Conservation (phyloP, 1,140 invertebrate genomes). For the Ostrea edulis region DNA sequence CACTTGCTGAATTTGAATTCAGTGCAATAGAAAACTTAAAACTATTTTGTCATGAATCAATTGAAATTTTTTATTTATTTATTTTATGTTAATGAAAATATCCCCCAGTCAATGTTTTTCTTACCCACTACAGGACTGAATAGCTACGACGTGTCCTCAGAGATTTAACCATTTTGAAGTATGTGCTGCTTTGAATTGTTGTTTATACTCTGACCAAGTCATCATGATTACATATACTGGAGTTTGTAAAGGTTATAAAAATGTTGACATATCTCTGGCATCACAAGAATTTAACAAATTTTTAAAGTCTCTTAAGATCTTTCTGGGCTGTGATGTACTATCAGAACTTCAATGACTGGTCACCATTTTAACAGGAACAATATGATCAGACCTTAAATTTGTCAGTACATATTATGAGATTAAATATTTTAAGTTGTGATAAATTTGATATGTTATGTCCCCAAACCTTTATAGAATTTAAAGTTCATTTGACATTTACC, state of each 20-base stretch:
- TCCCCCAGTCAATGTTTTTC: not conserved
- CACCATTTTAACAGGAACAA: too few relatives aligned
- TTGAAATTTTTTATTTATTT: not conserved
- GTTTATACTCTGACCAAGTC: not conserved
- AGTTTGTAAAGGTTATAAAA: not conserved
- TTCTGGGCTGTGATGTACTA: too few relatives aligned
- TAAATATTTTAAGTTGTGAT: too few relatives aligned
- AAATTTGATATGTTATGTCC: too few relatives aligned
- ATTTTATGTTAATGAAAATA: not conserved
- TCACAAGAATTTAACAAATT: constrained; percentile 5
- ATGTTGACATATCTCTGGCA: not conserved
- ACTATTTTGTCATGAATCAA: not conserved
- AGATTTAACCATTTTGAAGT: not conserved
- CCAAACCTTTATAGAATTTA: too few relatives aligned
- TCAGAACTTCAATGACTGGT: too few relatives aligned
- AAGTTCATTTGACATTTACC: too few relatives aligned
- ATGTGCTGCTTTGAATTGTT: constrained; percentile 11
- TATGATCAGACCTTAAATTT: too few relatives aligned
- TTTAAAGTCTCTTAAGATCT: not conserved
- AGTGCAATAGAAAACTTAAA: too few relatives aligned
- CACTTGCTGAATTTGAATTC: too few relatives aligned
- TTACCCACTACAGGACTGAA: not conserved
- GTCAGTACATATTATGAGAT: too few relatives aligned
- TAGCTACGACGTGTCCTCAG: not conserved
- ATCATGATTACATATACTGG: not conserved